phyloP scores from a whole-genome alignment of 2,888 invertebrate genomes.

The Lepidocyrtoides sp. region DNA sequence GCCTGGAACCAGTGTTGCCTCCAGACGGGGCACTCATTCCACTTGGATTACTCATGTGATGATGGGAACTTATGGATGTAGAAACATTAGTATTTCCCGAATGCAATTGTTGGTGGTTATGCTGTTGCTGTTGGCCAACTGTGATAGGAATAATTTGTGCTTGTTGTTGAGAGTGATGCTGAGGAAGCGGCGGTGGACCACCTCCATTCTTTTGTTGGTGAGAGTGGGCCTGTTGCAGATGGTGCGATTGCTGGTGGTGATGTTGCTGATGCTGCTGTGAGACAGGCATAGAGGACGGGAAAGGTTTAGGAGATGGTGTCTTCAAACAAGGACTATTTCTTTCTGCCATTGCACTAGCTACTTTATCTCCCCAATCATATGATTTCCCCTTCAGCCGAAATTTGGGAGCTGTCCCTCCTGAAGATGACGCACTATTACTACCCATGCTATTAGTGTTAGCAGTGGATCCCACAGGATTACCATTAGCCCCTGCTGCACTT shows the following conservation, averaged over 20 bases:
- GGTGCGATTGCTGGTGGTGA: background rate
- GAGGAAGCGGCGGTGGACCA: conserved; percentile 19
- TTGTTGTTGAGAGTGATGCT: conserved; percentile 11
- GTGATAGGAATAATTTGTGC: conserved; percentile 25
- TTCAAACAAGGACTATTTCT: conserved; percentile 76
- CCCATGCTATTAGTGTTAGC: conserved; percentile 1
- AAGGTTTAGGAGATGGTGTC: conserved; percentile 80
- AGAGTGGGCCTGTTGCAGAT: conserved; percentile 19
- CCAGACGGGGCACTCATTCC: conserved; percentile 36
- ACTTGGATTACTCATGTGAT: conserved; percentile 16
- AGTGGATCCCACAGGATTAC: conserved; percentile 5
- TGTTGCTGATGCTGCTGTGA: conserved; percentile 35
- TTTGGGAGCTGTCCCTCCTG: conserved; percentile 57
- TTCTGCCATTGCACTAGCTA: conserved; percentile 45
- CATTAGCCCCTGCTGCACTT: conserved; percentile 34
- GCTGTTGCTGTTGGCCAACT: conserved; percentile 20
- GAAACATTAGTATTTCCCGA: conserved; percentile 16
- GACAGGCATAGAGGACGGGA: background rate
- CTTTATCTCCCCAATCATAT: conserved; percentile 81
- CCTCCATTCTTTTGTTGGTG: conserved; percentile 22
- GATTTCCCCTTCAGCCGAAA: conserved; percentile 84
- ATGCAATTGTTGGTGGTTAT: conserved; percentile 43
- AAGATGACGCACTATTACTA: background rate
- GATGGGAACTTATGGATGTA: conserved; percentile 24
- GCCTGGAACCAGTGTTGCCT: conserved; percentile 33